Base-by-base conservation (phyloP, 2,113 vertebrate species). In the Zeus faber region DNA sequence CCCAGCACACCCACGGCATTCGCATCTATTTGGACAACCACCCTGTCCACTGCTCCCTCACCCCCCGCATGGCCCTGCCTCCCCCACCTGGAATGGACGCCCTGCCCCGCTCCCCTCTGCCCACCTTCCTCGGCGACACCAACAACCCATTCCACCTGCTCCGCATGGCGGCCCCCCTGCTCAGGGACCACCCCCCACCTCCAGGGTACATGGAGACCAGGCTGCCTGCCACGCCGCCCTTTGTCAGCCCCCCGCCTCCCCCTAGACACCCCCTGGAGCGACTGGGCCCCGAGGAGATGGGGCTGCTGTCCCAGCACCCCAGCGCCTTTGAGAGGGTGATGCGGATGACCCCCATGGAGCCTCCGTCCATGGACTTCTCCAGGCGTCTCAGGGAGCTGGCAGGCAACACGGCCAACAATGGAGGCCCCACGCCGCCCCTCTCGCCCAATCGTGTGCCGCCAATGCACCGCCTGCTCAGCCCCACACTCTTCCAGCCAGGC, bases 321-420 rank as follows among this genome's bases (percentile, higher is more conserved):
- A 98, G 96, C 95, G 96, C 96, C 91, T 99, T 99, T 74, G 97
- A 99, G 91, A 91, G 97, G 91, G 97, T 98, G 88, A 96, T 99
- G 95, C 92, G 97, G 80, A 89, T 99, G 89, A 93, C 94, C 70
- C 95, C 95, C 79, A 93, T 98, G 73, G 96, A 98, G 74, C 94
- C 94, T 6, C 94, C 94, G 43, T 92, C 95, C 83, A 99, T 99
- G 97, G 95, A 98, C 90, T 99, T 99, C 84, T 98, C 97, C 54
- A 86, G 95, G 71, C 92, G 96, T 74, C 93, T 98, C 62, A 90
- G 96, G 67, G 95, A 98, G 77, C 90, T 99, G 84, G 97, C 97
- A 14, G 95, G 96, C 74, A 98, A 96, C 85, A 97, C 83, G 0
- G 84, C 83, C 54, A 88, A 88, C 50, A 88, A 86, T 0, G 89